phyloP scores from a whole-genome alignment of 2,888 invertebrate genomes.

The Andricus quercusramuli region DNA sequence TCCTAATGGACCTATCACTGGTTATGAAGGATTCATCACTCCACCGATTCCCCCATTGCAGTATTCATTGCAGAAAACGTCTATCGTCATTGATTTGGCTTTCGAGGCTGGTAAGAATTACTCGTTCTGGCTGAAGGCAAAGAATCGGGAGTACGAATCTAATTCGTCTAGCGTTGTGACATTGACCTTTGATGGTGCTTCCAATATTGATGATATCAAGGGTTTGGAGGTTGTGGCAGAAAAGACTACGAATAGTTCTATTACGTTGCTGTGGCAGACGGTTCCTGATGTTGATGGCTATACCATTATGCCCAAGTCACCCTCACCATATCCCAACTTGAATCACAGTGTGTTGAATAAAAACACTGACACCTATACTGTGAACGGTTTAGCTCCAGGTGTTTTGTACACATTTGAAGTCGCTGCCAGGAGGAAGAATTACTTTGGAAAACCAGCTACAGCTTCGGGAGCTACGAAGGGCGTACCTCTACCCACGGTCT shows the following conservation, averaged over 20 bases:
- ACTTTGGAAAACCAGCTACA: constrained; percentile 80
- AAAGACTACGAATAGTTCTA: constrained; percentile 79
- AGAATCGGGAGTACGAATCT: constrained; percentile 83
- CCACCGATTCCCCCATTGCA: constrained; percentile 83
- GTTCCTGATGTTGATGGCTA: constrained; percentile 83
- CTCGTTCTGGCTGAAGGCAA: constrained; percentile 87
- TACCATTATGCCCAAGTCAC: constrained; percentile 79
- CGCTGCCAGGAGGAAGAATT: constrained; percentile 82
- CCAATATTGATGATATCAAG: constrained; percentile 83
- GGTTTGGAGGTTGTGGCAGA: constrained; percentile 80
- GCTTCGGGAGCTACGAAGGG: constrained; percentile 80
- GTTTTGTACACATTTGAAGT: constrained; percentile 83
- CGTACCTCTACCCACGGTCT: constrained; percentile 79
- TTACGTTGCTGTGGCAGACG: constrained; percentile 83
- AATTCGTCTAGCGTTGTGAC: constrained; percentile 81
- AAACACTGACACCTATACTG: constrained; percentile 77
- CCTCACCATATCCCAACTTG: constrained; percentile 81
- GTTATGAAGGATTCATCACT: constrained; percentile 84
- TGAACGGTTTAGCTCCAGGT: constrained; percentile 77
- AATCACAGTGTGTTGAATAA: constrained; percentile 68
- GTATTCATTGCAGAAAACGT: constrained; percentile 74
- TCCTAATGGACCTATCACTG: constrained; percentile 83
- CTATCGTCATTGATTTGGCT: constrained; percentile 80
- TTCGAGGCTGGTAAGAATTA: constrained; percentile 83
- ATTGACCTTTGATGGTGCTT: constrained; percentile 84